Base-by-base conservation (phyloP, 1,140 invertebrate species). In the Musca domestica region DNA sequence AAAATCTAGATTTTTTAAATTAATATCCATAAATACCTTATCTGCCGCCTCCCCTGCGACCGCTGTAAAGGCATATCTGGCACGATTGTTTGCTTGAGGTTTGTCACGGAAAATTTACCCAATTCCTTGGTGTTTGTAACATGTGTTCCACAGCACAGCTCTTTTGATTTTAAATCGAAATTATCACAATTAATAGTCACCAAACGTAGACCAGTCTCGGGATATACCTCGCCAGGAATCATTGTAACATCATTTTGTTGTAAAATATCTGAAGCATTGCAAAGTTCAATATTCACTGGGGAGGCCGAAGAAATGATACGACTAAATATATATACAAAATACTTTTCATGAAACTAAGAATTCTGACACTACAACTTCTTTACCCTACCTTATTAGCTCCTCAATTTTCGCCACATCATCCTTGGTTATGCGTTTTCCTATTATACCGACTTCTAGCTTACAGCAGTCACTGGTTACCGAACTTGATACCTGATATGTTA, bases 91-190 rank as follows among this genome's bases (percentile, higher is more conserved):
- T 86, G 88, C 74, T 87, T 88, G 0, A 90, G 77, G 68, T 82
- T 82, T 14, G 87, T 83, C 25, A 95, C 84, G 73, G 87, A 90
- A 78, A 94, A 90, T 71, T 91, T 85, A 61, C 84, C 82, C 3
- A 95, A 72, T 71, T 88, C 84, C 15, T 81, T 83, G 1, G 91
- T 91, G 69, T 88, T 90, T 0, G 84, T 77, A 41, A 92, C 87
- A 82, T 94, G 93, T 20, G 93, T 95, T 52, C 93, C 93, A 81
- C 92, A 94, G 80, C 93, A 95, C n/a, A 92, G 84, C 84, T 95
- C 93, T 71, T 89, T 90, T 70, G 77, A 88, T 83, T 83, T 84
- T 12, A 88, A 86, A 68, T 83, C 80, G 30, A 87, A 81, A 56
- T 81, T 67, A 0, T 80, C 70, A 66, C 80, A 76, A 12, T 85